These are phyloP conservation scores for Mesitornis unicolor DNA, from an alignment of 2,113 vertebrate genomes.

Conservation along the genomic window DNA sequence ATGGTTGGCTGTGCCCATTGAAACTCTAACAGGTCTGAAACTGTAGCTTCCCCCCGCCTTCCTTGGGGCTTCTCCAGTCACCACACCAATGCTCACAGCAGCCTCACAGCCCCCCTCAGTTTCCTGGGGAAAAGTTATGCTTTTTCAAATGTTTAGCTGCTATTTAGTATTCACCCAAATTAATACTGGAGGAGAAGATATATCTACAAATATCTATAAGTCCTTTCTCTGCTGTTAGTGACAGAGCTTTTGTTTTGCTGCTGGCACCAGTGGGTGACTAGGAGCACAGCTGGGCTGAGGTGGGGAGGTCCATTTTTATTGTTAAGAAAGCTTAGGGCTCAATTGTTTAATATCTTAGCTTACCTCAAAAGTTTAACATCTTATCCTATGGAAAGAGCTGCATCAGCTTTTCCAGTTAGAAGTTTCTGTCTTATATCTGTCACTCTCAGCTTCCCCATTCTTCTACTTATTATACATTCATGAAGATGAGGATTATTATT, in stretches of 20 bases:
- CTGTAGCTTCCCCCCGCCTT: background rate
- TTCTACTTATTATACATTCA: background rate
- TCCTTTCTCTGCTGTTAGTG: background rate
- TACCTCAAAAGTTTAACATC: background rate
- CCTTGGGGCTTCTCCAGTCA: background rate
- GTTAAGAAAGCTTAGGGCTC: background rate
- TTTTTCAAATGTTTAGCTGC: background rate
- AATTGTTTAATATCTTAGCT: background rate
- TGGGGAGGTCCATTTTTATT: background rate
- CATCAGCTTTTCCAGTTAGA: background rate
- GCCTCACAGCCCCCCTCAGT: accelerated
- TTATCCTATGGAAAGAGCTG: background rate
- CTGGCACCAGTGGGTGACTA: accelerated
- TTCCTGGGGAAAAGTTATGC: background rate
- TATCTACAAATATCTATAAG: background rate
- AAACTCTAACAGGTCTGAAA: background rate
- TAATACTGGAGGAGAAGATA: background rate
- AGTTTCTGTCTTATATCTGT: background rate
- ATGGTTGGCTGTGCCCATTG: background rate
- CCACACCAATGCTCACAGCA: accelerated
- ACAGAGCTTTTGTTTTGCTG: background rate
- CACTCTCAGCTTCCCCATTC: background rate
- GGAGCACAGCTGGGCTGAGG: background rate
- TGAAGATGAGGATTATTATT: background rate
- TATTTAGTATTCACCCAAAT: background rate